Base-by-base conservation (phyloP, 2,888 invertebrate species). In the Lycophotia porphyrea region DNA sequence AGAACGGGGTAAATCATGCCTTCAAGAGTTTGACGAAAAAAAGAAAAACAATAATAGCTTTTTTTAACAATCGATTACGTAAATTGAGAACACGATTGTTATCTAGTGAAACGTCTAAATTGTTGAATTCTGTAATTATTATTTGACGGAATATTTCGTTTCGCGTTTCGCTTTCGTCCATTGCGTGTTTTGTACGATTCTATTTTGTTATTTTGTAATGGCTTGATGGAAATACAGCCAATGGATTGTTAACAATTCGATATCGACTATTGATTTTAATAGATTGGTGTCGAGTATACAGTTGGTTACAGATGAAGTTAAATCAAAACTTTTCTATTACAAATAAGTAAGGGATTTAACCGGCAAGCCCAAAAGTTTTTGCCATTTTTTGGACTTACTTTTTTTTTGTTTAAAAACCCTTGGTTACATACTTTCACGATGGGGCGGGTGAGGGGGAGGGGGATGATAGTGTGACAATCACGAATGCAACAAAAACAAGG, bases 41-140 rank as follows among this genome's bases (percentile, higher is more conserved):
- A 91, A 83, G 70, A 89, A 87, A 90, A 91, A 92, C 90, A 92
- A 91, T 89, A 86, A 88, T 85, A 82, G 83, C 74, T 83, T 81
- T 87, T 58, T 63, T 79, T 81, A 82, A 89, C 88, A 90, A 91
- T 90, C 86, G 88, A 89, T 94, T 94, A 91, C 93, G 91, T 91
- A 91, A 94, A 91, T 89, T 84, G 89, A 89, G 91, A 90, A 76
- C 93, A 91, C 91, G 91, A 90, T 84, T 82, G 77, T 82, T 86
- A 83, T 83, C 44, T 77, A 80, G 84, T 85, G 87, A 88, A 88
- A 89, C 86, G 86, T 80, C 81, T 86, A 77, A 85, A 88, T 89
- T 87, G 80, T 75, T 84, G 84, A 84, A 81, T 82, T 84, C 74
- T 64, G 74, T 82, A 11, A 63, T 71, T 47, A 63, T 68, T 60